Conservation (phyloP, 2,888 invertebrate genomes). For the Zaprionus obscuricornis region DNA sequence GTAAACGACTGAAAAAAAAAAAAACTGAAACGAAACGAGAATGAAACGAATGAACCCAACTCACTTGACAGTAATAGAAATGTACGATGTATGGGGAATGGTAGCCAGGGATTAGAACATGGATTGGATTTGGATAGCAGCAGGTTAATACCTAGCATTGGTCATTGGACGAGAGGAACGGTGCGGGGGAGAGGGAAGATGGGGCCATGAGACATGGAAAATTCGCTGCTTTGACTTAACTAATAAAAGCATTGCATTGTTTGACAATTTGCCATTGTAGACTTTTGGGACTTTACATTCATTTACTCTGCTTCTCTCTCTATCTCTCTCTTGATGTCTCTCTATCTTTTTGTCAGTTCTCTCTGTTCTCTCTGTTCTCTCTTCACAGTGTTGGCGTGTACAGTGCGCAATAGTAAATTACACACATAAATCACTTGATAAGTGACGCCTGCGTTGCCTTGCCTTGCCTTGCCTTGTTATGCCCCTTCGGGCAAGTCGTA, state of each 20-base stretch:
- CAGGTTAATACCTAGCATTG: no score
- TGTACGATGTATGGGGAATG: constrained; percentile 44
- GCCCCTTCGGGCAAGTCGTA: not conserved
- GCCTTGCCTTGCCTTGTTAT: constrained; percentile 13
- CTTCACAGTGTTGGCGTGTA: constrained; percentile 8
- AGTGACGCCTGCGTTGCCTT: constrained; percentile 63
- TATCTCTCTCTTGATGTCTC: not conserved
- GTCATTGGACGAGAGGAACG: constrained; percentile 7
- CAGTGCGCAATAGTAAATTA: constrained; percentile 61
- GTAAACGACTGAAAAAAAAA: no score
- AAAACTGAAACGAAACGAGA: no score
- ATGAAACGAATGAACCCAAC: constrained; percentile 1
- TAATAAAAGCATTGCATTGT: constrained; percentile 61
- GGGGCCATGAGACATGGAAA: no score
- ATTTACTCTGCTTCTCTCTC: not conserved
- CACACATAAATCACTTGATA: constrained; percentile 74
- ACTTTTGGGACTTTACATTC: constrained; percentile 46
- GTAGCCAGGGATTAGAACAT: not conserved
- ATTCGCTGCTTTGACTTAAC: constrained; percentile 29
- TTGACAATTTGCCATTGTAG: constrained; percentile 62
- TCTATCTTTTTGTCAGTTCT: not conserved
- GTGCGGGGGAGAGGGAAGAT: no score
- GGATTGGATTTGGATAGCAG: not conserved
- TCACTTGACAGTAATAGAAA: constrained; percentile 60
- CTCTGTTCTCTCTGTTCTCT: not conserved